A percentile compares a stretch with the other conserved stretches of the same genome.
phyloP scores from a whole-genome alignment of 2,113 vertebrate species.

The Xenopus laevis region DNA sequence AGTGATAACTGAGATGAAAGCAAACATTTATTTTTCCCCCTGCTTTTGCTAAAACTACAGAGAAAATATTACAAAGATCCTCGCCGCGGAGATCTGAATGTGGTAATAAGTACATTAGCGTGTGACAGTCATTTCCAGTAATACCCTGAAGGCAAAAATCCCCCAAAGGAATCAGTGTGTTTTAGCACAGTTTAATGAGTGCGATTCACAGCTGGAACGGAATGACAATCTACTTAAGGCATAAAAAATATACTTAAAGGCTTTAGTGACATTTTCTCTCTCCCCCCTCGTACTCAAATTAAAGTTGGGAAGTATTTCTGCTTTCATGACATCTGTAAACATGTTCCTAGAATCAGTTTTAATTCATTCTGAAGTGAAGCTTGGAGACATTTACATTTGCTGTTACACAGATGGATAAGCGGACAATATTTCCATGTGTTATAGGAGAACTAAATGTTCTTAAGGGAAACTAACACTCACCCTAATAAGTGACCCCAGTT shows the following conservation, averaged over 20 bases:
- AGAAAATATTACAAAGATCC: background rate
- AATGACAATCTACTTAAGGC: background rate
- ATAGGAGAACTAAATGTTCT: too few relatives aligned
- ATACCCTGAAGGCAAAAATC: slow-evolving; percentile 3
- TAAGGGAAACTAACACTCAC: too few relatives aligned
- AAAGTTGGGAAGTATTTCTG: background rate
- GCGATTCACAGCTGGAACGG: slow-evolving; percentile 7
- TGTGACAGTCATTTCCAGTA: slow-evolving; percentile 7
- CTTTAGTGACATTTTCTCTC: background rate
- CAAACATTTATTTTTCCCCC: too few relatives aligned
- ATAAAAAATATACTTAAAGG: background rate
- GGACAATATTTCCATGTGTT: too few relatives aligned
- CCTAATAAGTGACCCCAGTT: too few relatives aligned
- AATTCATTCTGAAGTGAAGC: background rate
- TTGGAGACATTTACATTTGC: background rate
- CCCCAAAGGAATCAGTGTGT: slow-evolving; percentile 9
- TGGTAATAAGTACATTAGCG: background rate
- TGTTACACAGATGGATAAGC: too few relatives aligned
- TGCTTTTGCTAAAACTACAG: too few relatives aligned
- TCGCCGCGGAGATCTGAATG: background rate
- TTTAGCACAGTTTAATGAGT: slow-evolving; percentile 21
- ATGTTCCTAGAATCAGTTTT: background rate
- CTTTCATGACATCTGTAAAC: slow-evolving; percentile 14
- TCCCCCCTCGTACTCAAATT: background rate
- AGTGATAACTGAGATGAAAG: too few relatives aligned